Base-by-base conservation (phyloP, 2,888 invertebrate genomes). In the Coleophora flavipennella region DNA sequence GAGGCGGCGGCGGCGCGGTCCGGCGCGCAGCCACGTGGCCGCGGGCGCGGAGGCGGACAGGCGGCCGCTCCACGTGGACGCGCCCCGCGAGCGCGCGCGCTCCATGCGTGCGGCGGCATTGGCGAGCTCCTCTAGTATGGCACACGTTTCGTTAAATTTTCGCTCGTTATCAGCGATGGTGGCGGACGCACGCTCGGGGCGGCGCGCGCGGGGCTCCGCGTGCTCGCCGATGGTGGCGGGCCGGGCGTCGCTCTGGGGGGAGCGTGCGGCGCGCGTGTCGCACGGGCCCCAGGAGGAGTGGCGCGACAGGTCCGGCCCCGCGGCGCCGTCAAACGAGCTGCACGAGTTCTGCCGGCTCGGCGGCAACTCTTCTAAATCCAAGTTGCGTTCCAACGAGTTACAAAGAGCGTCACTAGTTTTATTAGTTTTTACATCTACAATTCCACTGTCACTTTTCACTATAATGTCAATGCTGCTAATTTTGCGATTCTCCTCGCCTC, bases 211-310 rank as follows among this genome's bases (percentile, higher is more conserved):
- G 37, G 62, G 46, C 58, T 69, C 71, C 42, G 50, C 42, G 53
- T 73, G 74, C 61, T 81, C 81, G 57, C 59, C 63, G 59, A 81
- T 79, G 56, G 67, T 67, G 55, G 64, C 66, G 58, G 77, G 58
- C 79, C 77, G 50, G 40, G 59, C 67, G 53, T 59, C 54, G 40
- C 60, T 53, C 44, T 44, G 48, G 28, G 59, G 47, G 31, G 60
- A 59, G 12, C 53, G 51, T 20, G 53, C 50, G 35, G 50, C 89
- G 32, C 90, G 83, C 38, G 88, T 87, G 61, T 92, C 92, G 37
- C 89, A 89, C n/a, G 92, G 91, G 43, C 93, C 92, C 93, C 94
- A 93, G 31, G 93, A 93, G 49, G 93, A 91, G 64, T 93, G 92
- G 8, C 93, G 87, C 42, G 92, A 91, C 26, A 90, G 88, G 51